Base-by-base conservation (phyloP, 2,888 invertebrate species). In the Imbricaverruca yamaguchii region DNA sequence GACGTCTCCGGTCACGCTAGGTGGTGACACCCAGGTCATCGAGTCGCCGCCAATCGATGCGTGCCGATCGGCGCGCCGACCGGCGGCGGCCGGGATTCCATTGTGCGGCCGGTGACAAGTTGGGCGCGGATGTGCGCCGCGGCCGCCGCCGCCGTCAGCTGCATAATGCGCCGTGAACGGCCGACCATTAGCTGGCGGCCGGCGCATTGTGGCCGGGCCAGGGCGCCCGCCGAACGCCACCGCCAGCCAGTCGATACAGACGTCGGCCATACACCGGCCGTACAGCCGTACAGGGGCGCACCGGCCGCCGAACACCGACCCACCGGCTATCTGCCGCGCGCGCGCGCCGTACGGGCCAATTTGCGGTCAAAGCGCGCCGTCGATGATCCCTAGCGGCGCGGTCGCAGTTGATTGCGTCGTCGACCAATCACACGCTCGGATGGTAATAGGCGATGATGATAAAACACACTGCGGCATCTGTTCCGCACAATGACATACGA, bases 391-490 rank as follows among this genome's bases (percentile, higher is more conserved):
- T 25, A 13, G 53, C 74, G 74, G 53, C 53, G 18, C 53, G 12
- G 74, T 1, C 39, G 15, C n/a, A 74, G 74, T 74, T 74, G 53
- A 74, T 74, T 74, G 74, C 53, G 53, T 15, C 74, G 8, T 8
- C 74, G 53, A 53, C 74, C 74, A 74, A 74, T 74, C 74, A 74
- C 74, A 74, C 23, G 74, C 74, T 53, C 53, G 74, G 23, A 53
- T 53, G 74, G 74, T 53, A 53, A 53, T 53, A 53, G 74, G 18
- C 53, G 74, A 74, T 74, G 74, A 74, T 74, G 74, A 74, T 74
- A 74, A 53, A 74, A 74, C 74, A 74, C 53, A 74, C 74, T 9
- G 74, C 74, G 13, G 74, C 74, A 74, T 74, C 74, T 74, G 74
- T 53, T 74, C 53, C 53, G 18, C 53, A 39, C 74, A 53, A 53